phyloP scores from a whole-genome alignment of 2,888 invertebrate species.

The Synergus itoensis region DNA sequence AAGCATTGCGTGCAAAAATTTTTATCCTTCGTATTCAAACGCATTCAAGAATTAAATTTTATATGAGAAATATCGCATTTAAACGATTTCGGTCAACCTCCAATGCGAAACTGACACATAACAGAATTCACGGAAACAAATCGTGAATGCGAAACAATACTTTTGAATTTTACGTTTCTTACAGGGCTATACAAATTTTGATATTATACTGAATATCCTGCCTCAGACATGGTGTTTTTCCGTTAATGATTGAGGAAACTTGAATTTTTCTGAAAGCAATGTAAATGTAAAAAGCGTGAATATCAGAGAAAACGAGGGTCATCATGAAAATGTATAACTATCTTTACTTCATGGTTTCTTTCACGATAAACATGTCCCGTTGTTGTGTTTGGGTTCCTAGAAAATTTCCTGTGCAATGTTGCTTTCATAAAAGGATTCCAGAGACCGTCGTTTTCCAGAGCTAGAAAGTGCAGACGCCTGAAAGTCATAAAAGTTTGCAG shows the following conservation, averaged over 20 bases:
- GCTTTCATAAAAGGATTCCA: slow-evolving; percentile 21
- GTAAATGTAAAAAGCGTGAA: background rate
- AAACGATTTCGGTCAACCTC: no score
- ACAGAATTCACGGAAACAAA: no score
- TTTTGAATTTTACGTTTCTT: no score
- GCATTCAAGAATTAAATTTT: no score
- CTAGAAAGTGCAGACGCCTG: slow-evolving; percentile 21
- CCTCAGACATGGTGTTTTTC: background rate
- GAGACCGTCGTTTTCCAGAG: background rate
- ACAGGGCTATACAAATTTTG: slow-evolving; percentile 8
- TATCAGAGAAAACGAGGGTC: background rate
- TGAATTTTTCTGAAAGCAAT: background rate
- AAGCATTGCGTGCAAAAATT: no score
- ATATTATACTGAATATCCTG: background rate
- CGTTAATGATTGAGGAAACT: background rate
- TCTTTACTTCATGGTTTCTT: slow-evolving; percentile 35
- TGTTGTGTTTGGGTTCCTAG: background rate
- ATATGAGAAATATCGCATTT: no score
- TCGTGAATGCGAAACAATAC: no score
- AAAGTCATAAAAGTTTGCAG: slow-evolving; percentile 31
- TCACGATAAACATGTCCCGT: slow-evolving; percentile 39
- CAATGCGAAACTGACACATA: no score
- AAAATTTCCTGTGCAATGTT: slow-evolving; percentile 32
- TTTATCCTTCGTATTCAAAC: no score
- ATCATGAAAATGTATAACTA: background rate